Evolutionary conservation across 2,797 vertebrate genomes (phyloP).

Genomic region (Acrocephalus scirpaceus): DNA sequence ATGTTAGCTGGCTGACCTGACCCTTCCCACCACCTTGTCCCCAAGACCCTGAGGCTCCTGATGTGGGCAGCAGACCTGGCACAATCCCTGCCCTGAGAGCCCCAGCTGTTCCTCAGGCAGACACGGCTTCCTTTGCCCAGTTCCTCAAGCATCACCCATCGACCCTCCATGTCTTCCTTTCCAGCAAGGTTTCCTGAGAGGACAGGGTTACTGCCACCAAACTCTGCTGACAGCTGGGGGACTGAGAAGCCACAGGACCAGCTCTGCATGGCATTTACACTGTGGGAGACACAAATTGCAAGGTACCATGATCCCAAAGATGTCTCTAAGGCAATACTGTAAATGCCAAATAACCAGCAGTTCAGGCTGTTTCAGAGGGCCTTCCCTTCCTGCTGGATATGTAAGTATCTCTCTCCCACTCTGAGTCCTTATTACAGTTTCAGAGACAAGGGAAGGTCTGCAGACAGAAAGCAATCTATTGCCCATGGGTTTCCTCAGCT

Average conservation of each 20-base stretch:
- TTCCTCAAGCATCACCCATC: background rate
- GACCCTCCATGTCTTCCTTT: background rate
- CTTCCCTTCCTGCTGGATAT: background rate
- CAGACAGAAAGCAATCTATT: background rate
- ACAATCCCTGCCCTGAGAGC: background rate
- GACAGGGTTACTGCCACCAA: background rate
- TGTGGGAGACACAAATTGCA: background rate
- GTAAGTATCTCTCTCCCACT: background rate
- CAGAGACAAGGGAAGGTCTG: background rate
- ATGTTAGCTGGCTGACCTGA: background rate
- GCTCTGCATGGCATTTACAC: background rate
- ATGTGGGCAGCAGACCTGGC: background rate
- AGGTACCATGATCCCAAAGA: background rate
- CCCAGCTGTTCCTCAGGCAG: background rate
- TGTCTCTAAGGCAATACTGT: background rate
- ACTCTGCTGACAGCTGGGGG: background rate
- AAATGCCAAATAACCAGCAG: background rate
- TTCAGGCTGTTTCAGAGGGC: background rate
- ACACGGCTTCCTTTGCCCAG: fast-evolving
- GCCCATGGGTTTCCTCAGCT: background rate
- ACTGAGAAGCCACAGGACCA: background rate
- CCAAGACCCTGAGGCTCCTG: background rate
- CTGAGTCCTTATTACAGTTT: background rate
- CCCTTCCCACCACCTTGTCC: background rate
- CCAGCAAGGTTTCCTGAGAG: background rate